These are phyloP conservation scores for Adrianichthys oophorus DNA, from an alignment of 2,797 vertebrate genomes.

Conservation along the genomic window DNA sequence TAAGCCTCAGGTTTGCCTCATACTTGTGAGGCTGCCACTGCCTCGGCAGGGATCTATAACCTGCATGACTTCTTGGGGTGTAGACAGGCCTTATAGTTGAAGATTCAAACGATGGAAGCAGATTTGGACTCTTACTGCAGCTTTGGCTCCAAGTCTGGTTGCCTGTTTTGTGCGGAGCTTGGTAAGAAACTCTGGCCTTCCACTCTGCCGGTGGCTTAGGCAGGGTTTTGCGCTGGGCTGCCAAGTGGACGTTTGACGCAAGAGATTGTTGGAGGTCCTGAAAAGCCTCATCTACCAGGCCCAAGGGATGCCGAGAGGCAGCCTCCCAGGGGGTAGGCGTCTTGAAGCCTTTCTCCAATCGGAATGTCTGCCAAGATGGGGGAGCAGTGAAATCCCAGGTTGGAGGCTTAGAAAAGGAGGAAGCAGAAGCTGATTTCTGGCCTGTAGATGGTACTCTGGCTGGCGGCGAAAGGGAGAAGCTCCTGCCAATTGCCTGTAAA, in stretches of 20 bases:
- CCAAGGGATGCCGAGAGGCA: slow-evolving; percentile 86
- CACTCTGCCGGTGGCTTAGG: slow-evolving; percentile 82
- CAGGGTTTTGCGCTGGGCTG: slow-evolving; percentile 86
- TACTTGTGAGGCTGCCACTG: slow-evolving; percentile 79
- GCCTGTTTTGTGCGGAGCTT: slow-evolving; percentile 48
- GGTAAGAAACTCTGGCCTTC: slow-evolving; percentile 79
- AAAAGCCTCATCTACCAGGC: slow-evolving; percentile 88
- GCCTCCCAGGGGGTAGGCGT: slow-evolving; percentile 91
- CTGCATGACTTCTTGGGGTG: slow-evolving; percentile 47
- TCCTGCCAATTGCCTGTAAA: slow-evolving; percentile 73
- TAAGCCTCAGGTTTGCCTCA: slow-evolving; percentile 66
- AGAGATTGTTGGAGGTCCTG: slow-evolving; percentile 86
- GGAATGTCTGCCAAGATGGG: slow-evolving; percentile 56
- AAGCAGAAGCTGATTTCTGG: slow-evolving; percentile 67
- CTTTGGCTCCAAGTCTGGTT: slow-evolving; percentile 60
- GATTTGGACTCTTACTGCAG: slow-evolving; percentile 33
- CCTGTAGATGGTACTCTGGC: slow-evolving; percentile 70
- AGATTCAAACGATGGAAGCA: slow-evolving; percentile 49
- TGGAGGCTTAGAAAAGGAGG: slow-evolving; percentile 71
- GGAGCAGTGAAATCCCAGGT: slow-evolving; percentile 60
- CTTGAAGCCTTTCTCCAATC: slow-evolving; percentile 75
- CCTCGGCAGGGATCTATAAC: slow-evolving; percentile 75
- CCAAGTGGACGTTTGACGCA: slow-evolving; percentile 82
- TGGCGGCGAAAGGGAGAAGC: slow-evolving; percentile 83
- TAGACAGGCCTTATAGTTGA: slow-evolving; percentile 63